Evolutionary conservation across 2,797 vertebrate species (phyloP), one percentile per base, ranked within the genome.

Genomic region (Acipenser ruthenus): DNA sequence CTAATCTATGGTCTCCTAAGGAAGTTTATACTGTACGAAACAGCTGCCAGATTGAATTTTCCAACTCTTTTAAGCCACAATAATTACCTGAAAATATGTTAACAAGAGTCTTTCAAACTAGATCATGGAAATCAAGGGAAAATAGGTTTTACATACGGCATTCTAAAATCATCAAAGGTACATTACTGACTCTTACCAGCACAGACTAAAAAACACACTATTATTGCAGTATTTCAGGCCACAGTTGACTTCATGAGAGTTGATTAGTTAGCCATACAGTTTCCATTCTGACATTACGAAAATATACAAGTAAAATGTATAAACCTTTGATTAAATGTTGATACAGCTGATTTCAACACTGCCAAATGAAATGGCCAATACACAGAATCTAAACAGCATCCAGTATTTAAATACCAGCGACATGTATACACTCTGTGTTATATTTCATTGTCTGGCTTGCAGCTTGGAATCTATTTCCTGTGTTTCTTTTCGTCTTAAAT

Each of bases 291-390:
- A 90, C 85, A 50, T 88, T 88, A 89, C 80, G 88, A 90, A 91
- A 91, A 91, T 88, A 90, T 84, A 91, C 87, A 89, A 79, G 78
- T 74, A 83, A 82, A 90, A 87, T 89, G 86, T 88, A 88, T 86
- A 85, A 84, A 87, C 85, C 85, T 90, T 91, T 92, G 89, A 92
- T 91, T 90, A 90, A 90, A 89, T 90, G 88, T 91, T 91, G 88
- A 89, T 89, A 90, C 90, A 92, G 89, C 90, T 92, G 90, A 92
- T 91, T 88, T 85, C 83, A 88, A 81, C 88, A 86, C 76, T 82
- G 88, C 82, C 85, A 78, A 88, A 89, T 78, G 83, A 84, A 85
- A 83, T 86, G 86, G 86, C 84, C 83, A 37, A 86, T 89, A 83
- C 84, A 86, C 80, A 83, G 88, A 92, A 87, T 89, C 86, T 88